A percentile compares a stretch with the other conserved stretches of the same genome.
Conservation (phyloP, 1,140 invertebrate genomes). For the Calephelis nemesis region DNA sequence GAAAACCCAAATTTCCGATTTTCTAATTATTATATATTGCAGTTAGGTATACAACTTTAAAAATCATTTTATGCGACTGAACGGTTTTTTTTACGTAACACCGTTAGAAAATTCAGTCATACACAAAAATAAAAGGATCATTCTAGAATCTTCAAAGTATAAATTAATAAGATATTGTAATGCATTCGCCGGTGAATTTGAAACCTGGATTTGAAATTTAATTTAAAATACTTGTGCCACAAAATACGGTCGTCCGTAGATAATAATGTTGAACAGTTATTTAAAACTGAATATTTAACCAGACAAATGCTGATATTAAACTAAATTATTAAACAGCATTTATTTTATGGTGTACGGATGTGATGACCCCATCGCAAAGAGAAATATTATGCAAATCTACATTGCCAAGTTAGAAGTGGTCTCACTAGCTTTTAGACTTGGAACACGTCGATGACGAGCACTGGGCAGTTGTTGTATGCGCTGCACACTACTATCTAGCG, state of each 20-base stretch:
- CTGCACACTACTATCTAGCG: too few relatives aligned
- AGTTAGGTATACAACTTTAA: too few relatives aligned
- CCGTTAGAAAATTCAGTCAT: neutral
- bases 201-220: conserved; percentile 14
- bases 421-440: too few relatives aligned
- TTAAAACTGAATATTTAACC: conserved; percentile 4
- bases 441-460: too few relatives aligned
- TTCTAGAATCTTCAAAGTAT: neutral
- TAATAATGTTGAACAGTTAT: neutral
- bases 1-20: too few relatives aligned
- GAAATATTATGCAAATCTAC: too few relatives aligned
- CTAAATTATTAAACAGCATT: neutral
- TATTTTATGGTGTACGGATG: too few relatives aligned
- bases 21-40: too few relatives aligned
- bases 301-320: neutral
- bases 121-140: neutral
- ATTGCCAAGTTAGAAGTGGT: too few relatives aligned
- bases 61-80: too few relatives aligned
- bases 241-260: conserved; percentile 5
- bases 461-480: too few relatives aligned
- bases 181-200: neutral
- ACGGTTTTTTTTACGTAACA: neutral
- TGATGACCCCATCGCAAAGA: too few relatives aligned
- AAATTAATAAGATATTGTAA: conserved; percentile 8
- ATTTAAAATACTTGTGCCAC: conserved; percentile 1